These are phyloP conservation scores for Camponotus fellah DNA, from an alignment of 2,888 invertebrate species.

Conservation along the genomic window DNA sequence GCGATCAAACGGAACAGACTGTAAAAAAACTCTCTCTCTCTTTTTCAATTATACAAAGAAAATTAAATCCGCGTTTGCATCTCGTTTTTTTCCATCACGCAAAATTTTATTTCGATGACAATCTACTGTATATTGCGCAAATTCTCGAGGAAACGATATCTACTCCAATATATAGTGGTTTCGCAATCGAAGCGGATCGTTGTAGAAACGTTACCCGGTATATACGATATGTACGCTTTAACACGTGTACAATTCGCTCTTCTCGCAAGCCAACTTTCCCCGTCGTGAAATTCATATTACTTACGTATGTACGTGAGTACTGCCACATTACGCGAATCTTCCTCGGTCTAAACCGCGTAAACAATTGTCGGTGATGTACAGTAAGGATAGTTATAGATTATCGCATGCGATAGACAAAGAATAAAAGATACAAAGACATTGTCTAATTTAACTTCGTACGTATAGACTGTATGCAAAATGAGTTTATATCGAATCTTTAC, in stretches of 20 bases:
- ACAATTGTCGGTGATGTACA: background rate
- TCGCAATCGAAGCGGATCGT: slow-evolving; percentile 39
- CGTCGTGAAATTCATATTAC: slow-evolving; percentile 50
- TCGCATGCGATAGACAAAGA: background rate
- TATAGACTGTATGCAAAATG: background rate
- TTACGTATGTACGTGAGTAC: slow-evolving; percentile 15
- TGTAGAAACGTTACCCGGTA: slow-evolving; percentile 22
- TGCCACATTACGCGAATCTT: slow-evolving; percentile 35
- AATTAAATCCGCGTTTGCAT: background rate
- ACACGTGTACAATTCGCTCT: slow-evolving; percentile 30
- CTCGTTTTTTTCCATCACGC: background rate
- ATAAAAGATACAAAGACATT: background rate
- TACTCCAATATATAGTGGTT: slow-evolving; percentile 29
- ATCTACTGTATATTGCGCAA: slow-evolving; percentile 41
- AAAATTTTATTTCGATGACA: slow-evolving; percentile 34
- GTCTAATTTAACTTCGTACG: background rate
- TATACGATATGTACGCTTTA: background rate
- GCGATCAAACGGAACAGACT: background rate
- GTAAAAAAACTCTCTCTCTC: background rate
- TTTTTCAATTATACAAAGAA: background rate
- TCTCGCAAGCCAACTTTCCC: slow-evolving; percentile 48
- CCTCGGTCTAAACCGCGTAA: background rate
- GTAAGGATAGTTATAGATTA: background rate
- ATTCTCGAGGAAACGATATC: slow-evolving; percentile 3
- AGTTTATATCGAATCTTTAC: background rate